Percentiles rank a stretch among this genome's conserved stretches.
These are phyloP conservation scores for Rhyzopertha dominica DNA, from an alignment of 1,140 invertebrate species.

Conservation along the genomic window DNA sequence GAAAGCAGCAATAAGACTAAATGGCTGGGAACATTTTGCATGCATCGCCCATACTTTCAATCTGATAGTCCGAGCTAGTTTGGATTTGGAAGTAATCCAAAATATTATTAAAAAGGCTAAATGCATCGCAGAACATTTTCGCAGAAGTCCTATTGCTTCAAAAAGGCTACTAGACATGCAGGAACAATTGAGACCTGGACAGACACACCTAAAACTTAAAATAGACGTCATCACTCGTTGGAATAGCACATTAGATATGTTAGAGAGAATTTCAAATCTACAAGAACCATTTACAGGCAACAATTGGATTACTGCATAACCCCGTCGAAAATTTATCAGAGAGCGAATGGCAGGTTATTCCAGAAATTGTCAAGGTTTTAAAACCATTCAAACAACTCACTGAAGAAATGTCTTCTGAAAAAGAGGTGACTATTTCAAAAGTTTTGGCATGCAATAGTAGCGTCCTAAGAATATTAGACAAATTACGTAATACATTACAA, in stretches of 20 bases:
- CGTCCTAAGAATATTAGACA: slow-evolving; percentile 23
- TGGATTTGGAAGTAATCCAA: too few relatives aligned
- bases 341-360: slow-evolving; percentile 17
- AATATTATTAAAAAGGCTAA: slow-evolving; percentile 11
- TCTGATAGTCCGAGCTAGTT: neutral
- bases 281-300: slow-evolving; percentile 29
- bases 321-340: slow-evolving; percentile 14
- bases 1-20: neutral
- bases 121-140: slow-evolving; percentile 15
- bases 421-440: slow-evolving; percentile 21
- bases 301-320: slow-evolving; percentile 21
- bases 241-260: slow-evolving; percentile 38
- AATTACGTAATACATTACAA: slow-evolving; percentile 15
- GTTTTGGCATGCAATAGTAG: slow-evolving; percentile 24
- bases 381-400: slow-evolving; percentile 17
- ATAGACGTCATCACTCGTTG: slow-evolving; percentile 33
- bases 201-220: slow-evolving; percentile 28
- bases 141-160: slow-evolving; percentile 10
- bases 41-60: neutral
- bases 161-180: slow-evolving; percentile 14
- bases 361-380: slow-evolving; percentile 22
- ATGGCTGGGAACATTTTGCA: too few relatives aligned
- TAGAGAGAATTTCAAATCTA: slow-evolving; percentile 24
- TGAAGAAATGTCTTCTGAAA: slow-evolving; percentile 25
- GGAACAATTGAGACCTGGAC: slow-evolving; percentile 15